Base-by-base conservation (phyloP, 2,888 invertebrate genomes). In the Tetragnatha montana region DNA sequence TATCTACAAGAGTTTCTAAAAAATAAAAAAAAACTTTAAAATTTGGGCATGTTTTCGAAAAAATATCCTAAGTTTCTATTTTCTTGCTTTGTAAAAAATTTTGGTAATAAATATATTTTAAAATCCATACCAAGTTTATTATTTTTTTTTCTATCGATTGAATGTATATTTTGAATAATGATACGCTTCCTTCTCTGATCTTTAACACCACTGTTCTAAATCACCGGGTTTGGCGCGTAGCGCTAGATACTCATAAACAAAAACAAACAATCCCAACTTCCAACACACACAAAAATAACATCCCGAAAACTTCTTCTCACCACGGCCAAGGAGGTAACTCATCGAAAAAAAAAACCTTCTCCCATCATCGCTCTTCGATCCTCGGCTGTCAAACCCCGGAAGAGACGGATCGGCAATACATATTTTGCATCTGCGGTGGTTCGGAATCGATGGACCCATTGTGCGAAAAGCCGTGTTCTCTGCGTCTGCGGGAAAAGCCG, bases 301-400 rank as follows among this genome's bases (percentile, higher is more conserved):
- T n/a, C n/a, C n/a, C n/a, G n/a, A n/a, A n/a, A n/a, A 35, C 4
- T 35, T 35, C 35, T 35, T n/a, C 22, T 7, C 22, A 8, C 76
- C 76, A 49, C 50, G 76, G 1, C 76, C 76, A 76, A 35, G 4
- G 35, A 4, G 1, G 2, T 35, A 35, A 35, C 35, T 49, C 49
- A 50, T 49, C 50, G 81, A 71, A 69, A 80, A 81, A 81, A 21
- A 71, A 71, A 70, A 50, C 70, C 35, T 71, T 51, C 70, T 82
- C 35, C n/a, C 73, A 50, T 71, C 82, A 82, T 82, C 82, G 50
- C 19, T 82, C 82, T 82, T 82, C 82, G 51, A 71, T n/a, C 50
- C 73, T 85, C 85, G 70, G n/a, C 78, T 85, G 85, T 85, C 85
- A 85, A 78, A 60, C 51, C 49, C 78, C 76, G 78, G 78, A 85